Base-by-base conservation (phyloP, 2,113 vertebrate species). In the Gavialis gangeticus region DNA sequence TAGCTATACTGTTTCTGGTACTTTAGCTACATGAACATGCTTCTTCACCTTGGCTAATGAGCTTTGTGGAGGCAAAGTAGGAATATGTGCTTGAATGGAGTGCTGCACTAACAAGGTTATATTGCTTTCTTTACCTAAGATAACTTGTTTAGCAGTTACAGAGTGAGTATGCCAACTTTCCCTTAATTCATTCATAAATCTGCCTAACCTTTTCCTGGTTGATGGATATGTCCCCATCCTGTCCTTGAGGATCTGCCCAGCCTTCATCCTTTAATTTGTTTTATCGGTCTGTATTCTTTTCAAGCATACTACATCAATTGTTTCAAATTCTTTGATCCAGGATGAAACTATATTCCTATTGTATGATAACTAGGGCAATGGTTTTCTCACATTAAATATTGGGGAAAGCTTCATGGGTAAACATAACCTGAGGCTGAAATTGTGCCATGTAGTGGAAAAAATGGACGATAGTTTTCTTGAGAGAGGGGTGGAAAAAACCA, bases 221-320 rank as follows among this genome's bases (percentile, higher is more conserved):
- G 0, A 0, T 12, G 34, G 57, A 10, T 22, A 30, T 21, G 54
- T 22, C 4, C 3, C 3, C 28, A 59, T 34, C 15, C 64, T 84
- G 63, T 25, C 37, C 37, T 25, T 0, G 0, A 87, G 24, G 25
- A 83, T 78, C 22, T 58, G 55, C 55, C 28, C 75, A 59, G 7
- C 18, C 75, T 86, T 84, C 0, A 0, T 59, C 28, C 84, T 94
- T 84, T 75, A 75, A 75, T 11, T 10, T 67, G 13, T 6, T 75
- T 71, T 83, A n/a, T 77, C 57, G 82, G 46, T 46, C 46, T 46
- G n/a, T n/a, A 28, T 66, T 66, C 27, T 64, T 64, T 28, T 64
- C 63, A 28, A 28, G 9, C 12, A 64, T 5, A 28, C 12, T 64
- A 9, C 30, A 37, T 46, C 37, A 22, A 37, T 24, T 24, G 19